Evolutionary conservation across 2,888 invertebrate species (phyloP).

Genomic region (Marasmarcha lunaedactyla): DNA sequence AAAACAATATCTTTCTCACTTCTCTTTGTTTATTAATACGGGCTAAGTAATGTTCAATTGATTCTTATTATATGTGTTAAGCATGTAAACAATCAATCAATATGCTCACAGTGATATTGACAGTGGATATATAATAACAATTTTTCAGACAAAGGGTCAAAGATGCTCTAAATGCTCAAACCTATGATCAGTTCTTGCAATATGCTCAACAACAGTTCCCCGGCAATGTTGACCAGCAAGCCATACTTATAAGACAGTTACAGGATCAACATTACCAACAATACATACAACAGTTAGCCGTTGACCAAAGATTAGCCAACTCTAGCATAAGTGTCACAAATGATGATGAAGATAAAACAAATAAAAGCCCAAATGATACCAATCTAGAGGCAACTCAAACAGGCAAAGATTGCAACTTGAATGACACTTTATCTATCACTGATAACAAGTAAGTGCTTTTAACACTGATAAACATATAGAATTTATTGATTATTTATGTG

Average conservation of each 20-base stretch:
- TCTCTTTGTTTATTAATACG: too few species aligned
- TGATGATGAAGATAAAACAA: conserved; percentile 20
- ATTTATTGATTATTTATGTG: too few species aligned
- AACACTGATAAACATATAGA: not conserved
- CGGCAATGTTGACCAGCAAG: conserved; percentile 90
- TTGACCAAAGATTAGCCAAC: conserved; percentile 50
- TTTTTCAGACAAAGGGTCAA: conserved; percentile 83
- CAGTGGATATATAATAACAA: too few species aligned
- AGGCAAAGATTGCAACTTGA: conserved; percentile 39
- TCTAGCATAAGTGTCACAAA: conserved; percentile 36
- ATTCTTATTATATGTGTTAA: too few species aligned
- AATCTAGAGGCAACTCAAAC: conserved; percentile 20
- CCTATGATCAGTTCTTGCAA: conserved; percentile 84
- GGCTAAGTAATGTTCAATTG: too few species aligned
- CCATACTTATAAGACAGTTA: conserved; percentile 90
- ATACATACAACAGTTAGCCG: conserved; percentile 94
- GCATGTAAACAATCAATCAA: too few species aligned
- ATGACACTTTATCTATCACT: conserved; percentile 25
- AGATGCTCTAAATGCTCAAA: conserved; percentile 95
- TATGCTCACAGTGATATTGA: too few species aligned
- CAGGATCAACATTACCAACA: conserved; percentile 99
- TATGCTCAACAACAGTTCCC: conserved; percentile 96
- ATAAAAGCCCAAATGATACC: conserved; percentile 20
- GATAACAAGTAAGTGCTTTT: not conserved
- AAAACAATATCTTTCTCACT: too few species aligned